These are phyloP conservation scores for Meganola albula DNA, from an alignment of 2,888 invertebrate species.

Conservation along the genomic window DNA sequence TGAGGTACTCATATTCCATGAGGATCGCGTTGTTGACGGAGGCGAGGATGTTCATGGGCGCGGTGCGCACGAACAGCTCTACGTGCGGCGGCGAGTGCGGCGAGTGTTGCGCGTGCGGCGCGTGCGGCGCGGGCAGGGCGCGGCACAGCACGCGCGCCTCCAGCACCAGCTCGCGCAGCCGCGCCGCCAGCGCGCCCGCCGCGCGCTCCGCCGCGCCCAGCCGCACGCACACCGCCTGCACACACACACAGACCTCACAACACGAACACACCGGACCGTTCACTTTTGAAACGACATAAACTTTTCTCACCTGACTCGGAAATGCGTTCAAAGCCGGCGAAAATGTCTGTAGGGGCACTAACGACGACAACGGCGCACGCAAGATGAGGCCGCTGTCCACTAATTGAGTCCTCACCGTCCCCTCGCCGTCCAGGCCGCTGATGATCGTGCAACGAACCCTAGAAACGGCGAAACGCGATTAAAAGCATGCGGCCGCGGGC, in stretches of 20 bases:
- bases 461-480: no score
- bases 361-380: conserved; percentile 65
- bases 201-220: conserved; percentile 77
- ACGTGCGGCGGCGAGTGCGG: conserved; percentile 66
- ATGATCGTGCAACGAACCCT: conserved; percentile 69
- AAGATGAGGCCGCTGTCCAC: conserved; percentile 68
- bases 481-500: no score
- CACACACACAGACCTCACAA: no score
- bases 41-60: conserved; percentile 79
- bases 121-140: conserved; percentile 37
- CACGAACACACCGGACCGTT: no score
- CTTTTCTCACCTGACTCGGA: conserved; percentile 70
- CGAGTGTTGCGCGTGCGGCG: conserved; percentile 39
- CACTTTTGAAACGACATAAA: no score
- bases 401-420: conserved; percentile 66
- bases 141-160: conserved; percentile 65
- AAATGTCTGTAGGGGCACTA: conserved; percentile 61
- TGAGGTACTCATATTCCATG: conserved; percentile 77
- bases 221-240: conserved; percentile 75
- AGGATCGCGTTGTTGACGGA: conserved; percentile 84
- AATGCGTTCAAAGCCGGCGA: conserved; percentile 77
- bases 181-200: conserved; percentile 68
- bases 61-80: conserved; percentile 83
- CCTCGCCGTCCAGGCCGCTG: conserved; percentile 66
- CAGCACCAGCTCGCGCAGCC: conserved; percentile 78